A percentile compares a stretch with the other conserved stretches of the same genome.
These are phyloP conservation scores for Ammodytes dubius DNA, from an alignment of 2,113 vertebrate genomes.

Conservation along the genomic window DNA sequence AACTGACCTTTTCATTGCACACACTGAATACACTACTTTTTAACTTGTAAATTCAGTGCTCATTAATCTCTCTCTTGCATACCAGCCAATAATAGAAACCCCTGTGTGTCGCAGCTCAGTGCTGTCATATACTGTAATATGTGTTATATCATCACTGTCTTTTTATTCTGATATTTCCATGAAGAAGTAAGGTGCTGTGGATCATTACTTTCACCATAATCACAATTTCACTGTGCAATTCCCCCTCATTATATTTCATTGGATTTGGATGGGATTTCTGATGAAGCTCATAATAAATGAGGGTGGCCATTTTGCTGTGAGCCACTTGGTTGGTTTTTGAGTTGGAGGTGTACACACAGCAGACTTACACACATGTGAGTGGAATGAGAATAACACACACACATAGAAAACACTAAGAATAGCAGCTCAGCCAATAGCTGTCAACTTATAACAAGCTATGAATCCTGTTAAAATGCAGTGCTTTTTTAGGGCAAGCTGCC, in stretches of 20 bases:
- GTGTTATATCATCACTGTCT: neutral
- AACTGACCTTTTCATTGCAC: slow-evolving; percentile 39
- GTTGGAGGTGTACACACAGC: too few species aligned
- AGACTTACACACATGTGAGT: neutral
- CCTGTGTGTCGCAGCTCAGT: neutral
- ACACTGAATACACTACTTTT: neutral
- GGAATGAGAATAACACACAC: neutral
- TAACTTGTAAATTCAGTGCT: neutral
- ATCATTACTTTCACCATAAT: slow-evolving; percentile 22
- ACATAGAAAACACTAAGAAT: neutral
- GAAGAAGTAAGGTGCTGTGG: neutral
- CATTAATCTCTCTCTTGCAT: slow-evolving; percentile 19
- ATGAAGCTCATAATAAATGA: slow-evolving; percentile 52
- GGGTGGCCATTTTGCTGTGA: neutral
- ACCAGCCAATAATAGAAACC: slow-evolving; percentile 2
- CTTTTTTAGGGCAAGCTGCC: slow-evolving; percentile 18
- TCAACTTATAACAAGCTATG: slow-evolving; percentile 2
- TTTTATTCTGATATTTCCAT: slow-evolving; percentile 22
- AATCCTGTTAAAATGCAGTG: neutral
- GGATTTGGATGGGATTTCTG: slow-evolving; percentile 67
- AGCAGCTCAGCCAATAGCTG: neutral
- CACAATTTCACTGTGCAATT: slow-evolving; percentile 42
- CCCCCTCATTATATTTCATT: slow-evolving; percentile 63
- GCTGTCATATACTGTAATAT: neutral
- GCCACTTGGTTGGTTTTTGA: slow-evolving; percentile 6